Percentiles rank a stretch among this genome's conserved stretches.
Evolutionary conservation across 2,113 vertebrate species (phyloP).

Genomic region (Cyphomyrus plagiostoma): DNA sequence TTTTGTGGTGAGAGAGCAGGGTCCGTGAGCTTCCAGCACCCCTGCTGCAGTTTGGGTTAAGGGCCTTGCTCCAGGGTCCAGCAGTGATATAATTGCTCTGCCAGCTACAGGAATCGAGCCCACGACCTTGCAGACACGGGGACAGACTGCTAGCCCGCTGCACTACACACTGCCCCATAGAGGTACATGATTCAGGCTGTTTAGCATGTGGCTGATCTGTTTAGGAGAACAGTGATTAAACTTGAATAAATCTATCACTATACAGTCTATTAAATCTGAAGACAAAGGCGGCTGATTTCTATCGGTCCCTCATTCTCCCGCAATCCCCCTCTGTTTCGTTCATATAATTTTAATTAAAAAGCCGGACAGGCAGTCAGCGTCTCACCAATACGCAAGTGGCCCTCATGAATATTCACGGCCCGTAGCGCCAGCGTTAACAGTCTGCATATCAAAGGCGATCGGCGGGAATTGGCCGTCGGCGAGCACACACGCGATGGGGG

Average conservation of each 20-base stretch:
- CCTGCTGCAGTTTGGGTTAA: neutral
- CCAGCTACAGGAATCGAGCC: neutral
- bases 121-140: constrained; percentile 3
- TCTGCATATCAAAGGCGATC: neutral
- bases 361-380: constrained; percentile 7
- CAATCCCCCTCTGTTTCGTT: constrained; percentile 40
- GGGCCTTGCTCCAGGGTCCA: neutral
- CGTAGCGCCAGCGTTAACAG: neutral
- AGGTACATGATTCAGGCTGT: constrained; percentile 41
- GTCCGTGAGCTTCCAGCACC: neutral
- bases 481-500: neutral
- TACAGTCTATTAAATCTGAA: constrained; percentile 52
- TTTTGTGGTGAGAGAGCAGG: neutral
- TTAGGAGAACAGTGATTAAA: constrained; percentile 59
- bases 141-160: neutral
- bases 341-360: constrained; percentile 47
- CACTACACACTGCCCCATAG: constrained; percentile 20
- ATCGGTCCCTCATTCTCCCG: constrained; percentile 46
- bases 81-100: neutral
- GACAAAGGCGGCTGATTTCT: constrained; percentile 58
- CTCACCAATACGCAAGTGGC: constrained; percentile 7
- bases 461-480: neutral
- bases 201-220: constrained; percentile 47
- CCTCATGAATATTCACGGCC: constrained; percentile 32
- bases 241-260: constrained; percentile 53